Conservation (phyloP, 30 jellyfish, hydroid and myxozoan genomes). For the Cassiopea andromeda region DNA sequence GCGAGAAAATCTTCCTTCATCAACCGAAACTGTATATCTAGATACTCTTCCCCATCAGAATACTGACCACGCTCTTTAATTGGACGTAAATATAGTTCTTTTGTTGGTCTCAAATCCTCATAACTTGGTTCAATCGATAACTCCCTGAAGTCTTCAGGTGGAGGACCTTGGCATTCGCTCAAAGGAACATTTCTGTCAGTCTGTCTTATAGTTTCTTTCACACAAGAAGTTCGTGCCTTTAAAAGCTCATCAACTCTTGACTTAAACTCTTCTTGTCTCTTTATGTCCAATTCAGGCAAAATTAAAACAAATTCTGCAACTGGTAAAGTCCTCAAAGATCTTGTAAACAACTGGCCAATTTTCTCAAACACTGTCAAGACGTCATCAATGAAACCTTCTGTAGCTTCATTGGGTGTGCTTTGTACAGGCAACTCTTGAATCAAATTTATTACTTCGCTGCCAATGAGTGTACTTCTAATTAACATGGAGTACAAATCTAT, state of each 20-base stretch:
- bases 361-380: constrained; percentile 22
- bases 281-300: background rate
- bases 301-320: constrained; percentile 13
- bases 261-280: constrained; percentile 13
- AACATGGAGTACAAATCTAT: constrained; percentile 7
- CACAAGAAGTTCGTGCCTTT: background rate
- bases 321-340: constrained; percentile 28
- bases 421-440: constrained; percentile 23
- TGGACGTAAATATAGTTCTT: constrained; percentile 61
- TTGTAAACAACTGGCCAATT: constrained; percentile 6
- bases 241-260: background rate
- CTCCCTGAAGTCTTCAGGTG: constrained; percentile 75
- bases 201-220: background rate
- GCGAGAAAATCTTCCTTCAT: constrained; percentile 75
- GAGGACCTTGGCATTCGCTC: constrained; percentile 8
- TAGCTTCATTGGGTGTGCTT: background rate
- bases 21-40: constrained; percentile 75
- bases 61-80: constrained; percentile 64
- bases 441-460: background rate
- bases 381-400: background rate
- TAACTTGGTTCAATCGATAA: constrained; percentile 53
- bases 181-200: background rate
- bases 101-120: constrained; percentile 39
- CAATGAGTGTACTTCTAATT: background rate
- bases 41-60: constrained; percentile 59